These are phyloP conservation scores for Drosophila melanogaster DNA, from an alignment of 1,140 invertebrate genomes.

Conservation along the genomic window Release_6_plus_ISO1_MT NT_033777.3:5876001-5876500, in stretches of 20 bases:
- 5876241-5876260: constrained; percentile 84
- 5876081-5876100: constrained; percentile 89
- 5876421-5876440: constrained; percentile 1
- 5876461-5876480: constrained; percentile 2
- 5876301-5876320: constrained; percentile 59
- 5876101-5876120: constrained; percentile 85
- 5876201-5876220: constrained; percentile 84
- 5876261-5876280: constrained; percentile 61
- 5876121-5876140: constrained; percentile 89
- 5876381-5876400: constrained; percentile 64
- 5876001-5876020: too few relatives aligned
- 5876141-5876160: constrained; percentile 89
- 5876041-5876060: background rate
- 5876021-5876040: too few relatives aligned
- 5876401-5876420: background rate
- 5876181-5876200: constrained; percentile 93
- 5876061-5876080: constrained; percentile 59
- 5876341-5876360: constrained; percentile 83
- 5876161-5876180: constrained; percentile 92
- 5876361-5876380: constrained; percentile 83
- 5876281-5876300: constrained; percentile 40
- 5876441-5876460: constrained; percentile 3
- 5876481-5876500: constrained; percentile 58
- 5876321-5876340: constrained; percentile 78
- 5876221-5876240: constrained; percentile 84